Conservation (phyloP, 1,140 invertebrate genomes). For the Dendrolimus punctatus region DNA sequence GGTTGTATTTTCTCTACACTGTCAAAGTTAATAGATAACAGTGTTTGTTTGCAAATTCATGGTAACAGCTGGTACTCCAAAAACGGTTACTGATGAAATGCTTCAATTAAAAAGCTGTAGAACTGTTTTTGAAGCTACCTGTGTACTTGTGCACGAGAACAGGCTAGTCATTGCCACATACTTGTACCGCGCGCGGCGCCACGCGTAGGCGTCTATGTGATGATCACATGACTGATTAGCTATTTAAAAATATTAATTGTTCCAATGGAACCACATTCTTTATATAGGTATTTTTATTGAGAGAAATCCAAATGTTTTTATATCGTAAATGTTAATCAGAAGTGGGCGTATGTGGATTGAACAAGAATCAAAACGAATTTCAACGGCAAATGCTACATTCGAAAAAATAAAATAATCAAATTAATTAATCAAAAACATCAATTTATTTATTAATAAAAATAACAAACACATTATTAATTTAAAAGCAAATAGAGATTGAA, state of each 20-base stretch:
- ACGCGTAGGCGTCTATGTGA: constrained; percentile 48
- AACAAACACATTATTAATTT: no score
- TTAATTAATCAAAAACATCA: no score
- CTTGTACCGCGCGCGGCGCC: constrained; percentile 28
- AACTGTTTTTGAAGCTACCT: constrained; percentile 1
- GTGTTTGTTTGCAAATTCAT: no score
- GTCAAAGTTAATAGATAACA: no score
- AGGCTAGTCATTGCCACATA: constrained; percentile 36
- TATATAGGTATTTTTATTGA: constrained; percentile 41
- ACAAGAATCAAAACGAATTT: neutral
- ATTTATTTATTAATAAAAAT: no score
- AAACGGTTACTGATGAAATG: no score
- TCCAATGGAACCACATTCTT: constrained; percentile 25
- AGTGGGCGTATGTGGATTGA: no score
- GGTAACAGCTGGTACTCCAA: no score
- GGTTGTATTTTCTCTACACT: no score
- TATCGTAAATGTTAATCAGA: neutral
- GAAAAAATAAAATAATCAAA: no score
- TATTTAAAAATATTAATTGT: constrained; percentile 61
- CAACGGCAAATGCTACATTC: no score
- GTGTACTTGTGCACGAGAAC: constrained; percentile 9
- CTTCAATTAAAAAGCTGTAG: neutral
- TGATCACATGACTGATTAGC: constrained; percentile 60
- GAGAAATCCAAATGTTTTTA: constrained; percentile 1
- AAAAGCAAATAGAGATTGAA: no score